Evolutionary conservation across 2,797 vertebrate genomes (phyloP), one percentile per base, ranked within the genome.

Genomic region (Rallus crepitans): DNA sequence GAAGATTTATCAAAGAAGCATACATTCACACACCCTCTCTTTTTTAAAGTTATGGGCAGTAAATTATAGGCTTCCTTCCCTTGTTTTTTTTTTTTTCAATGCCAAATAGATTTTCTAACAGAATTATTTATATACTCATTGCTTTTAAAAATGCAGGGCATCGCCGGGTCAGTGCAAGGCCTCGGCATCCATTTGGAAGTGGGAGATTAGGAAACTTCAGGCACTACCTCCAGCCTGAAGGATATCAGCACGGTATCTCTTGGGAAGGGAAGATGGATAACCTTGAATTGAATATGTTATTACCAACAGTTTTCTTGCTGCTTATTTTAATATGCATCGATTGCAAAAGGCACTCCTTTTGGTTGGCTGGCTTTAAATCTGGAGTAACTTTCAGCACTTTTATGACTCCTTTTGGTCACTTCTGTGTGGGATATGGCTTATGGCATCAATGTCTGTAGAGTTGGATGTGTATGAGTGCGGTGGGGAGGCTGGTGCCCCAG

Each of bases 31-130:
- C 85, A 94, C 96, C 90, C 96, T 96, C 61, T 95, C 94, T 90
- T 96, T 94, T 90, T 85, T 65, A 63, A 91, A 93, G 75, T 86
- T 90, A 65, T 92, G 92, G 94, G 91, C 94, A 94, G 78, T 85
- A 93, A 92, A 97, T 96, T 37, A 89, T 96, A 96, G 95, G 82
- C 80, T 97, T 97, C 96, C 94, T 96, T 96, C 95, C 96, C 83
- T 80, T 91, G 50, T 65, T 94, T 92, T 93, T 45, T 94, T 92
- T 93, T 45, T 92, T 37, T 37, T 37, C 71, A 83, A 56, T 80
- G 80, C 75, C 90, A 95, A 79, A 66, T 90, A 91, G 71, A 89
- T 95, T 94, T 94, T 96, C 79, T 84, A 92, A 82, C 20, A 0
- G 57, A 96, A 83, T 80, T 94, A 96, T 96, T 90, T 96, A 92